Evolutionary conservation across 2,888 invertebrate genomes (phyloP), one percentile per base, ranked within the genome.

Genomic region (Lissonota sp.): DNA sequence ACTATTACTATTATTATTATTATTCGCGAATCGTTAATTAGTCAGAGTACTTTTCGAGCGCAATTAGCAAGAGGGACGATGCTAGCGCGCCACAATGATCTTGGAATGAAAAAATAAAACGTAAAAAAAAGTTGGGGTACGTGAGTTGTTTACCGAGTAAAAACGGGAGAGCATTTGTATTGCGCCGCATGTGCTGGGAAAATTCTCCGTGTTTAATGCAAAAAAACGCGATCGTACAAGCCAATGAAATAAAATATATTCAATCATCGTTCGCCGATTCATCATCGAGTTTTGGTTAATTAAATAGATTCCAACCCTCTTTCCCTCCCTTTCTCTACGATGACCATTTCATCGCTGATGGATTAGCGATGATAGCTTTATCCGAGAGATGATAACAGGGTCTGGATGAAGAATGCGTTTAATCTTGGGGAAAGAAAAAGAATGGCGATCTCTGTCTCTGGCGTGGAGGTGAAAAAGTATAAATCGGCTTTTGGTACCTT

Each of bases 201-300:
- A 26, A 26, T 3, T 26, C 26, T 26, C 26, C n/a, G n/a, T n/a
- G n/a, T n/a, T n/a, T n/a, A 3, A 26, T 26, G 26, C 26, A 26
- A 26, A 26, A n/a, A 26, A 26, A 26, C 3, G 26, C 26, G 26
- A 26, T n/a, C n/a, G n/a, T n/a, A 26, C 26, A 3, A 26, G 26
- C 37, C 51, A 42, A 69, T 69, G 14, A 67, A 75, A 75, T 67
- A 62, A 7, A 60, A 75, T 75, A 60, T 67, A 62, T 69, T 67
- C 49, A 4, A 8, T 40, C 14, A 6, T 8, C 42, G 12, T 49
- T 58, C 14, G n/a, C 12, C 39, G 62, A 37, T 69, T 67, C 12
- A 39, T 40, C 44, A 1, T 26, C 16, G 26, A 26, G 26, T 3
- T 26, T 26, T 26, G 26, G 26, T 3, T 26, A 1, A 26, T 26